Conservation (phyloP, 2,888 invertebrate genomes). For the Lithophane semibrunnea region DNA sequence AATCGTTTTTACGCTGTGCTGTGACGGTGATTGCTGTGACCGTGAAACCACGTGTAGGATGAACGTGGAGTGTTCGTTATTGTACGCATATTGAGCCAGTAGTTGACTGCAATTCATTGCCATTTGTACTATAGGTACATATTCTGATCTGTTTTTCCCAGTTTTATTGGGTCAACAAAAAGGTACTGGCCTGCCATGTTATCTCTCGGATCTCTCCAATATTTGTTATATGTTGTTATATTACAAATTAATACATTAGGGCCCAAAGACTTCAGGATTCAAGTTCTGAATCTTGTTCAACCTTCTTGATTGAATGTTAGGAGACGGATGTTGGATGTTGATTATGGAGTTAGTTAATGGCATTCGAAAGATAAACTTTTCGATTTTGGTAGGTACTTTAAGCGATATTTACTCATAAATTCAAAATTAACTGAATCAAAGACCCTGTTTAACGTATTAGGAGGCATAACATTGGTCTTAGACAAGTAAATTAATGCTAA, state of each 20-base stretch:
- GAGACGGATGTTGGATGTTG: too few species aligned
- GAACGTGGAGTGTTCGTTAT: constrained; percentile 22
- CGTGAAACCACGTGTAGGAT: constrained; percentile 46
- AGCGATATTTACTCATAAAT: background rate
- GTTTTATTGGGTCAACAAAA: background rate
- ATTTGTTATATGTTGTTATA: background rate
- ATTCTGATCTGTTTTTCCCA: constrained; percentile 1
- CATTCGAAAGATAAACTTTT: background rate
- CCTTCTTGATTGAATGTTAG: background rate
- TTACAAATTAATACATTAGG: background rate
- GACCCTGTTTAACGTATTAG: background rate
- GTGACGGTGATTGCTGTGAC: constrained; percentile 15
- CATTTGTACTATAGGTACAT: constrained; percentile 10
- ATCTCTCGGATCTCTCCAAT: background rate
- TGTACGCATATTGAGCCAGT: constrained; percentile 19
- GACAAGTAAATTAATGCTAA: background rate
- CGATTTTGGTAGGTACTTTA: background rate
- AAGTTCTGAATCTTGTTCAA: background rate
- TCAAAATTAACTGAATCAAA: background rate
- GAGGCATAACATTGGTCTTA: background rate
- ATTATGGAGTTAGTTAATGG: background rate
- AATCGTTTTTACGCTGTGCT: constrained; percentile 25
- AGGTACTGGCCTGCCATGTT: background rate
- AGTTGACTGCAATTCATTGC: constrained; percentile 27
- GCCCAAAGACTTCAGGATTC: too few species aligned